A percentile compares a stretch with the other conserved stretches of the same genome.
These are phyloP conservation scores for Tachuris rubrigastra DNA, from an alignment of 2,113 vertebrate species.

Conservation along the genomic window DNA sequence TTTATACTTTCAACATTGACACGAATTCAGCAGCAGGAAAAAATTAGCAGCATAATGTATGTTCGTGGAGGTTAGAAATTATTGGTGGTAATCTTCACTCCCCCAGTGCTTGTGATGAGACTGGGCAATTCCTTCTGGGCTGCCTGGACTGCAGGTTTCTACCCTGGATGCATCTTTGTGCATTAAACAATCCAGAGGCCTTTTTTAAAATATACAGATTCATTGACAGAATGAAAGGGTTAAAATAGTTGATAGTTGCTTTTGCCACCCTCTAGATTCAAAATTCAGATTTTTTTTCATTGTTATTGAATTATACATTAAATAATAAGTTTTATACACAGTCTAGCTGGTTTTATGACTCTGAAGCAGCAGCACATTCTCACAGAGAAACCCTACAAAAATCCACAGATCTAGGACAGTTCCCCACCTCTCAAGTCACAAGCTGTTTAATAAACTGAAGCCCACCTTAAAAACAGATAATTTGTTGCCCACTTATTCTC, in stretches of 20 bases:
- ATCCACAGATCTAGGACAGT: neutral
- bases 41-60: neutral
- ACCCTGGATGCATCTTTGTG: neutral
- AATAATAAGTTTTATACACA: neutral
- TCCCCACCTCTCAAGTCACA: neutral
- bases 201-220: neutral
- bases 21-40: constrained; percentile 32
- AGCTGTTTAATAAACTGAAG: neutral
- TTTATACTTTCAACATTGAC: constrained; percentile 15
- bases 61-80: neutral
- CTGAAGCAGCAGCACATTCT: neutral
- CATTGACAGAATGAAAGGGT: neutral
- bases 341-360: neutral
- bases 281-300: neutral
- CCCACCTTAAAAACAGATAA: neutral
- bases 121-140: neutral
- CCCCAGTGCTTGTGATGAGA: neutral
- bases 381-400: neutral
- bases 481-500: neutral
- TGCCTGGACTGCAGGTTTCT: neutral
- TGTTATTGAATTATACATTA: neutral
- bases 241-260: neutral
- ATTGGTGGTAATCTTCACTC: neutral
- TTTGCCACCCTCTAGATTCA: neutral
- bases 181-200: neutral